These are phyloP conservation scores for Panurus biarmicus DNA, from an alignment of 2,113 vertebrate genomes.

Conservation along the genomic window DNA sequence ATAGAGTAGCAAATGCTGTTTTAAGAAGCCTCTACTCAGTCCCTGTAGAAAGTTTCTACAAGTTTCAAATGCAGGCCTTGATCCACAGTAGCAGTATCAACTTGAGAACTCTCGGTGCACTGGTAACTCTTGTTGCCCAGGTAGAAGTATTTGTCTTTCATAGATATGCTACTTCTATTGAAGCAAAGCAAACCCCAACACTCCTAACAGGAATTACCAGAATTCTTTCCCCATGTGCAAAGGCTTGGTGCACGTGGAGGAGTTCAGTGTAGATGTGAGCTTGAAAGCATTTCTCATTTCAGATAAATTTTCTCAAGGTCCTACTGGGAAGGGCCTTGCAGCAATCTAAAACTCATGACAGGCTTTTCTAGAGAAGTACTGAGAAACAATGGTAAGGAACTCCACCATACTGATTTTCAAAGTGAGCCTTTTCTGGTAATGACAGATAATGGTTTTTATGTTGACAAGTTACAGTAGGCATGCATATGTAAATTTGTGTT, in stretches of 20 bases:
- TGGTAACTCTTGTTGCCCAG: not conserved
- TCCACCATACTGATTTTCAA: not conserved
- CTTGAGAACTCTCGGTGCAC: not conserved
- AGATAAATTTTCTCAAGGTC: not conserved
- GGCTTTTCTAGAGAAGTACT: not conserved
- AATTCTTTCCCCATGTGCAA: not conserved
- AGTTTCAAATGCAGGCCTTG: not conserved
- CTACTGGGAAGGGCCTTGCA: not conserved
- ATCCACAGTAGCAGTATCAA: not conserved
- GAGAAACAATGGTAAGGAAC: not conserved
- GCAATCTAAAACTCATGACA: not conserved
- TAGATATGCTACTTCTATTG: not conserved
- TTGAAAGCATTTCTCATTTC: not conserved
- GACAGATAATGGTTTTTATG: not conserved
- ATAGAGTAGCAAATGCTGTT: not conserved
- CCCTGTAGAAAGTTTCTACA: not conserved
- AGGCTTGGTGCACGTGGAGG: not conserved
- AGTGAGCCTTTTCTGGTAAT: not conserved
- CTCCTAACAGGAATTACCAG: not conserved
- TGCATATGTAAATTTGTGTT: not conserved
- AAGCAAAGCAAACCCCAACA: not conserved
- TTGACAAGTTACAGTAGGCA: not conserved
- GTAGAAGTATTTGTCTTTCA: not conserved
- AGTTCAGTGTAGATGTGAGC: not conserved
- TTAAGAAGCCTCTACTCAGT: not conserved